Base-by-base conservation (phyloP, 2,888 invertebrate species). In the Nemotelus nigrinus region DNA sequence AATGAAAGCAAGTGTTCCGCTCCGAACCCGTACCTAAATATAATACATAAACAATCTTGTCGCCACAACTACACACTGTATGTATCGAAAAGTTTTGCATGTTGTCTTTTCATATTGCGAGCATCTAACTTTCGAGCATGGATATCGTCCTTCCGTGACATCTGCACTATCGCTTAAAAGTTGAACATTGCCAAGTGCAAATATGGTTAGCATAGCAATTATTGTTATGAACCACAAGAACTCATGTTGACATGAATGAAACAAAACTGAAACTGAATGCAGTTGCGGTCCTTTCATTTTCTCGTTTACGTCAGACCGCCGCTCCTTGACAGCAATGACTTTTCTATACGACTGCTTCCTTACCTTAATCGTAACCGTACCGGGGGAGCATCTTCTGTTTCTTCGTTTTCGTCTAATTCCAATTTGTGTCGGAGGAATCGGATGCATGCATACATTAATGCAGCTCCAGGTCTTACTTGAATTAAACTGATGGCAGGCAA, bases 191-290 rank as follows among this genome's bases (percentile, higher is more conserved):
- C 74, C 43, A 48, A 65, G 63, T 44, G 60, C 70, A 70, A 57
- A 76, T 76, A 70, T 78, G 75, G 78, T 76, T 76, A 70, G 76
- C 70, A 78, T 70, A 70, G 76, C 78, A 78, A 78, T 78, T 78
- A 76, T 78, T 75, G 78, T 68, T 55, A 55, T 44, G 70, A 47
- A 55, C 41, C 70, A 43, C 70, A 70, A 70, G 74, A 77, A 79
- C 74, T 74, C 79, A 77, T 79, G 79, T 79, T 79, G 79, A 79
- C 79, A 79, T 79, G 79, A 77, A 79, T 79, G 77, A 79, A 79
- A 79, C 79, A 79, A 77, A 79, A 78, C 74, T 70, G 79, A 79
- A 72, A 77, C 70, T 70, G 76, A 47, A 43, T 41, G 43, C 70
- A 70, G 70, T 53, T 70, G 70, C 68, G 55, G 47, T 70, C 44